These are phyloP conservation scores for Tetragonisca angustula DNA, from an alignment of 2,888 invertebrate species.

Conservation along the genomic window DNA sequence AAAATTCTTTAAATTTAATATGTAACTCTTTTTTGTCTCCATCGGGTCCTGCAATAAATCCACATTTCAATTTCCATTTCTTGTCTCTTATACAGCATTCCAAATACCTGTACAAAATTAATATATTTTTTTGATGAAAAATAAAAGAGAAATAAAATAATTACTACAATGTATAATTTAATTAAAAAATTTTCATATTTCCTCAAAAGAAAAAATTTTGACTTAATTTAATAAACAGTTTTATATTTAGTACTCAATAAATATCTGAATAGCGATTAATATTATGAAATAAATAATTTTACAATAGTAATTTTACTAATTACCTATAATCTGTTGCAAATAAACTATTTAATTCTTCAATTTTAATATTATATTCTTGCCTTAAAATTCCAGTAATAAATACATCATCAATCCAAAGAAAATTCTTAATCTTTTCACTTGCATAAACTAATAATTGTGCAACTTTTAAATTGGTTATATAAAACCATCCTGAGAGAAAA, in stretches of 20 bases:
- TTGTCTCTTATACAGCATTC: constrained; percentile 90
- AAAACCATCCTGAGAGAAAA: constrained; percentile 94
- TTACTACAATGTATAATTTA: not conserved
- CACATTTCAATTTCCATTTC: constrained; percentile 85
- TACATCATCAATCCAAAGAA: constrained; percentile 97
- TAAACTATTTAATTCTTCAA: constrained; percentile 86
- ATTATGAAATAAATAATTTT: not conserved
- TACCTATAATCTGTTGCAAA: constrained; percentile 88
- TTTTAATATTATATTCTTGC: constrained; percentile 85
- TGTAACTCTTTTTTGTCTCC: constrained; percentile 90
- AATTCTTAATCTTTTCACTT: constrained; percentile 85
- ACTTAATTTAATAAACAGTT: not conserved
- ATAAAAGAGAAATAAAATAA: not conserved
- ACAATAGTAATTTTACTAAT: not conserved
- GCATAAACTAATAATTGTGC: constrained; percentile 86
- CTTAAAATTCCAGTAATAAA: constrained; percentile 93
- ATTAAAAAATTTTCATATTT: not conserved
- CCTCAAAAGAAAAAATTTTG: not conserved
- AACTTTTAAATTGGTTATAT: constrained; percentile 89
- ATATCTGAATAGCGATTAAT: not conserved
- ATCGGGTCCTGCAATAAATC: constrained; percentile 90
- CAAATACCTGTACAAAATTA: constrained; percentile 85
- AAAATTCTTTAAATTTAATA: constrained; percentile 87
- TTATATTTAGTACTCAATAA: not conserved
- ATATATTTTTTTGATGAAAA: not conserved